phyloP scores from a whole-genome alignment of 1,140 invertebrate genomes.

The Contarinia nasturtii region DNA sequence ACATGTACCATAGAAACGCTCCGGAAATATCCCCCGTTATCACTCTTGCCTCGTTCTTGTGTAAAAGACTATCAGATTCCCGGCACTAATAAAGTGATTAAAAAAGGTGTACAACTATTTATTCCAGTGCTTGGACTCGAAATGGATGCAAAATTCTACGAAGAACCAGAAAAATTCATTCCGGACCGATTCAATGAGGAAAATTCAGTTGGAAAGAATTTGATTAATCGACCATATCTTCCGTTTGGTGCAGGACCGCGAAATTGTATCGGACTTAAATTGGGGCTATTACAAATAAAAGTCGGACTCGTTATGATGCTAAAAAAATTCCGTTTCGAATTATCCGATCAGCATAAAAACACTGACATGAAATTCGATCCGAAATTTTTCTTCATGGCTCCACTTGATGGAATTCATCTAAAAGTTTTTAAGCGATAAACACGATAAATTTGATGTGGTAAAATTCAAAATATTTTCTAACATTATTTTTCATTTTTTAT shows the following conservation, averaged over 20 bases:
- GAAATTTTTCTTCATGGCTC: not conserved
- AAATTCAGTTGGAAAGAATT: conserved; percentile 3
- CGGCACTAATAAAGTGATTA: conserved; percentile 17
- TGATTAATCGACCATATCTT: conserved; percentile 23
- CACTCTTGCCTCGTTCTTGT: not conserved
- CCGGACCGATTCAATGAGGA: not conserved
- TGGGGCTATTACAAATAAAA: conserved; percentile 26
- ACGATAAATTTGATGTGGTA: too few species aligned
- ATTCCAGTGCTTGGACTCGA: conserved; percentile 31
- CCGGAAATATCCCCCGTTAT: not conserved
- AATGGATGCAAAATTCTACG: conserved; percentile 23
- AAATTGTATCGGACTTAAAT: conserved; percentile 32
- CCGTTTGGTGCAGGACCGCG: conserved; percentile 53
- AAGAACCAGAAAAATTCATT: not conserved
- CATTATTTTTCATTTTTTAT: too few species aligned
- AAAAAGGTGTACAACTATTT: conserved; percentile 17
- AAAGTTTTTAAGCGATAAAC: not conserved
- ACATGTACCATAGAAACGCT: conserved; percentile 6
- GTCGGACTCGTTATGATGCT: conserved; percentile 17
- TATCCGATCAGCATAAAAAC: not conserved
- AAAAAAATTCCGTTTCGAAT: conserved; percentile 12
- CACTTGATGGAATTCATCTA: not conserved
- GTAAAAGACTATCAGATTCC: conserved; percentile 17
- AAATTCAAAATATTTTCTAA: too few species aligned
- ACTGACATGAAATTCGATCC: not conserved